Percentiles rank a stretch among this genome's conserved stretches.
Evolutionary conservation across 2,888 invertebrate species (phyloP).

Genomic region (Cryptophagus acutangulus): DNA sequence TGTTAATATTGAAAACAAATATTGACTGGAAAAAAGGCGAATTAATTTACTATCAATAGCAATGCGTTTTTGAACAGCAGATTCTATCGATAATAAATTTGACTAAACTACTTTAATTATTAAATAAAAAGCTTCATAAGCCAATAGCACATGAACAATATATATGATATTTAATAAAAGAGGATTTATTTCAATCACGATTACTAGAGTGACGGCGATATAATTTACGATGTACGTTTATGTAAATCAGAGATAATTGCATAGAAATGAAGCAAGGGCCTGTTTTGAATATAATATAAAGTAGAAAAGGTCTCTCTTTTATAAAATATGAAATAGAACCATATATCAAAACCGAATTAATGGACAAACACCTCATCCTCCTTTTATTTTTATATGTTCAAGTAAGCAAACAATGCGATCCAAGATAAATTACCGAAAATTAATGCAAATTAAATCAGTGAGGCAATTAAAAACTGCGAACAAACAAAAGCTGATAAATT

Average conservation of each 20-base stretch:
- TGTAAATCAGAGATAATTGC: conserved; percentile 30
- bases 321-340: conserved; percentile 28
- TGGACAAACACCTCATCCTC: conserved; percentile 27
- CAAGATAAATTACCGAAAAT: conserved; percentile 27
- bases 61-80: too few relatives aligned
- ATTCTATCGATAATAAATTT: conserved; percentile 13
- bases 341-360: conserved; percentile 27
- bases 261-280: conserved; percentile 26
- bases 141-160: conserved; percentile 10
- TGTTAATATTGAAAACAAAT: too few relatives aligned
- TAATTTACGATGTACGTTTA: conserved; percentile 28
- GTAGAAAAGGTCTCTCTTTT: too few relatives aligned
- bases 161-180: conserved; percentile 21
- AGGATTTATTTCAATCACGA: conserved; percentile 28
- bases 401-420: conserved; percentile 21
- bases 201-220: conserved; percentile 25
- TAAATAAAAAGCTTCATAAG: conserved; percentile 14
- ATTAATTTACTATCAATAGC: too few relatives aligned
- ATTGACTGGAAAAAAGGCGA: too few relatives aligned
- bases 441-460: conserved; percentile 31
- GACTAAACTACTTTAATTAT: conserved; percentile 9
- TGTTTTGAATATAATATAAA: conserved; percentile 25
- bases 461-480: conserved; percentile 17
- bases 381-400: too few relatives aligned
- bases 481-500: conserved; percentile 32